Evolutionary conservation across 2,797 vertebrate genomes (phyloP).

Genomic region (Arctocebus calabarensis): DNA sequence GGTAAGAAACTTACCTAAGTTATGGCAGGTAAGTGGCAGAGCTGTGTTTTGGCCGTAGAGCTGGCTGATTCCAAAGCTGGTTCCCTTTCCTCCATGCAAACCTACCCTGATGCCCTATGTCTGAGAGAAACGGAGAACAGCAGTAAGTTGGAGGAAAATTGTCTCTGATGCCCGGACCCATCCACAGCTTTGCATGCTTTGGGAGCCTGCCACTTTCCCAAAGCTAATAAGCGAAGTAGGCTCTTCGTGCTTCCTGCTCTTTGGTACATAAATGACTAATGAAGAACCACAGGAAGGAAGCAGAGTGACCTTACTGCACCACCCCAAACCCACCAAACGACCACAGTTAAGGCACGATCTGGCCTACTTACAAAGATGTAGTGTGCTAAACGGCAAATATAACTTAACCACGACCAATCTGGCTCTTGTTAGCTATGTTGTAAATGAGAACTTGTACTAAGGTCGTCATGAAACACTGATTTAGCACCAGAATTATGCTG

Average conservation of each 20-base stretch:
- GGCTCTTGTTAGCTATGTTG: constrained; percentile 52
- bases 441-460: constrained; percentile 59
- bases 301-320: constrained; percentile 12
- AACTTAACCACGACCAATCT: constrained; percentile 69
- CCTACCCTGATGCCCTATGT: not conserved
- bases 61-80: not conserved
- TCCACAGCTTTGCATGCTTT: not conserved
- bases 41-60: rapidly evolving
- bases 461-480: constrained; percentile 60
- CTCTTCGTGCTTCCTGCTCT: not conserved
- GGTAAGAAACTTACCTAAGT: not conserved
- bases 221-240: not conserved
- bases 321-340: constrained; percentile 30
- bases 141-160: constrained; percentile 36
- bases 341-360: constrained; percentile 67
- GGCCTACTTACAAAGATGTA: constrained; percentile 66
- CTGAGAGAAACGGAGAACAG: not conserved
- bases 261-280: constrained; percentile 48
- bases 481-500: constrained; percentile 47
- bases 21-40: not conserved
- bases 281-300: constrained; percentile 50
- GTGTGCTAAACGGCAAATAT: constrained; percentile 61
- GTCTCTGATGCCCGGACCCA: not conserved
- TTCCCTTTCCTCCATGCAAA: not conserved
- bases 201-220: constrained; percentile 40